A percentile compares a stretch with the other conserved stretches of the same genome.
These are phyloP conservation scores for Phymatocera aterrima DNA, from an alignment of 2,888 invertebrate species.

Conservation along the genomic window DNA sequence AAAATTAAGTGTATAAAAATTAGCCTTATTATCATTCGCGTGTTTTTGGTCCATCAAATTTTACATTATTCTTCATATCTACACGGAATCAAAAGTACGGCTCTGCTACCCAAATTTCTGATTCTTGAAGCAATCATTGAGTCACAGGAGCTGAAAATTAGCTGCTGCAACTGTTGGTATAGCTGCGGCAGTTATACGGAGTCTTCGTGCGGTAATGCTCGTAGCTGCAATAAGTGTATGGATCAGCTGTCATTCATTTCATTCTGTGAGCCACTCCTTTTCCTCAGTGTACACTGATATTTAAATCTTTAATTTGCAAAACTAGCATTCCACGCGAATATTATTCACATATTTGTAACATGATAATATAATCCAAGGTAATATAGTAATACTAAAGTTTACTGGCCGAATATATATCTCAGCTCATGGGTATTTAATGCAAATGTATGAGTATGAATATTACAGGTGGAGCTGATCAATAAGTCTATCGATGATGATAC, in stretches of 20 bases:
- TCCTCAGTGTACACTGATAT: too few relatives aligned
- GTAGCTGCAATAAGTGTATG: too few relatives aligned
- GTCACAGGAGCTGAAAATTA: too few relatives aligned
- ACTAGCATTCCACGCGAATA: background rate
- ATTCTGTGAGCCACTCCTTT: too few relatives aligned
- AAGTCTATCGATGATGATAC: background rate
- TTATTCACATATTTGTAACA: conserved; percentile 1
- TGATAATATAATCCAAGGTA: conserved; percentile 1
- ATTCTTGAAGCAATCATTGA: too few relatives aligned
- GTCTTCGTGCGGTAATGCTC: too few relatives aligned
- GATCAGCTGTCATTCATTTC: too few relatives aligned
- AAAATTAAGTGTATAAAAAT: conserved; percentile 9
- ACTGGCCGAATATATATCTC: background rate
- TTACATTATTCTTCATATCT: background rate
- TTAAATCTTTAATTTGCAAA: background rate
- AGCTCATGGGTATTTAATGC: background rate
- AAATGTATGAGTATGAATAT: background rate
- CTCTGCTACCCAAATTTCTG: too few relatives aligned
- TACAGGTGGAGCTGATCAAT: background rate
- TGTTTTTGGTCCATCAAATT: background rate
- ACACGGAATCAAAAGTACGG: too few relatives aligned
- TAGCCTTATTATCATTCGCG: background rate
- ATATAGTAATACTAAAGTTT: conserved; percentile 6
- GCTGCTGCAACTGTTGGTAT: too few relatives aligned
- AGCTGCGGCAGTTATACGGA: too few relatives aligned